Conservation (phyloP, 2,797 vertebrate species). For the Rhinoraja longicauda region DNA sequence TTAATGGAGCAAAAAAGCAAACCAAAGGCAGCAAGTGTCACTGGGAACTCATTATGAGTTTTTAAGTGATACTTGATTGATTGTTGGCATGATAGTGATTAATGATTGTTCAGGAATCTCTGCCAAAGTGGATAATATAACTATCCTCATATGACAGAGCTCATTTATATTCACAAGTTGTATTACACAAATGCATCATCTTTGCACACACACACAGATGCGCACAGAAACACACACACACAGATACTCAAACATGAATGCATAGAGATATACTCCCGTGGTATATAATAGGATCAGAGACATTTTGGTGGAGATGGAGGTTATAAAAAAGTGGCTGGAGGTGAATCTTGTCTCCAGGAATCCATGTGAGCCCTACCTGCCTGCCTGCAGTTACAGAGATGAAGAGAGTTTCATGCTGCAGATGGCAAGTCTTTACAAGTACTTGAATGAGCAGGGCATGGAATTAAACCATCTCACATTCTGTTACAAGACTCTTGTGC, state of each 20-base stretch:
- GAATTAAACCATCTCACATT: too few species aligned
- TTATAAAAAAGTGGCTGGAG: background rate
- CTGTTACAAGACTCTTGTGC: too few species aligned
- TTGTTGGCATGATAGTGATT: slow-evolving; percentile 38
- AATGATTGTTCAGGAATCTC: slow-evolving; percentile 25
- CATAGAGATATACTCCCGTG: background rate
- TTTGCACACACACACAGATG: background rate
- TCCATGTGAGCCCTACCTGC: too few species aligned
- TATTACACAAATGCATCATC: background rate
- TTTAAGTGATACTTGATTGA: slow-evolving; percentile 37
- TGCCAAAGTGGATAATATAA: slow-evolving; percentile 33
- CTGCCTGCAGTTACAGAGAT: background rate
- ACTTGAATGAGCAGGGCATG: too few species aligned
- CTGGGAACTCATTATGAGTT: slow-evolving; percentile 35
- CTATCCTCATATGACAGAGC: background rate
- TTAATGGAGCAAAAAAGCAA: slow-evolving; percentile 37
- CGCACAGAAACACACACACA: too few species aligned
- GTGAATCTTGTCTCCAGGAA: too few species aligned
- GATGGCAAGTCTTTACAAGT: too few species aligned
- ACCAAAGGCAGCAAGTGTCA: slow-evolving; percentile 27
- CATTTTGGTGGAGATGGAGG: background rate
- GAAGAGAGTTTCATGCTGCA: background rate
- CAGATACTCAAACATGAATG: too few species aligned
- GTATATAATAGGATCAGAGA: background rate
- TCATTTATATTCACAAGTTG: slow-evolving; percentile 5